Conservation (phyloP, 2,797 vertebrate species). For the Lutra lutra region DNA sequence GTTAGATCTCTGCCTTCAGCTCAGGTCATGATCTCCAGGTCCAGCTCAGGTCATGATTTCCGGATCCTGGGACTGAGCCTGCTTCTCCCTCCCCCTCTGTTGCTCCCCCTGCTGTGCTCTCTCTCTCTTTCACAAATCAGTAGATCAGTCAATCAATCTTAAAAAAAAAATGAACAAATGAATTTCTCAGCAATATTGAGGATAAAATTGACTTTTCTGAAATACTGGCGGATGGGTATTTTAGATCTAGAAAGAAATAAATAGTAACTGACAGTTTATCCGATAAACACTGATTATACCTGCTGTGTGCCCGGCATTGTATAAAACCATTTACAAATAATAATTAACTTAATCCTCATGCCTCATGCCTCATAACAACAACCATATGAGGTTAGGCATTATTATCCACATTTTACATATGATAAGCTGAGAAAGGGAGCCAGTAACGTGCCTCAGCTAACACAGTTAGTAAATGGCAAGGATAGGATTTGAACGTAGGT, state of each 20-base stretch:
- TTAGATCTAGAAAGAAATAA: not conserved
- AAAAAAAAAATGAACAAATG: not conserved
- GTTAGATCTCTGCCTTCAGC: not conserved
- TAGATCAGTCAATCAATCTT: not conserved
- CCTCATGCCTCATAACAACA: not conserved
- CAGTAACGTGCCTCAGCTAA: not conserved
- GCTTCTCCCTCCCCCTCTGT: too few relatives aligned
- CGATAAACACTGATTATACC: not conserved
- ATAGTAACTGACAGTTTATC: not conserved
- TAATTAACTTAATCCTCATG: not conserved
- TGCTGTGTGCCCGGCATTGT: not conserved
- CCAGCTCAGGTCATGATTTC: not conserved
- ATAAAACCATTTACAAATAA: not conserved
- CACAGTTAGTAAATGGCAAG: not conserved
- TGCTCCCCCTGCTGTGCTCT: not conserved
- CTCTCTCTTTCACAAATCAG: too few relatives aligned
- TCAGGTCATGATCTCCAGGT: not conserved
- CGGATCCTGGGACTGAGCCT: not conserved
- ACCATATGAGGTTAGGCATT: not conserved
- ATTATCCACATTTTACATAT: not conserved
- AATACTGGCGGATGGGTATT: constrained; percentile 18
- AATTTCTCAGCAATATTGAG: not conserved
- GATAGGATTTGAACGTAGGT: not conserved
- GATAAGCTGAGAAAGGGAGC: not conserved
- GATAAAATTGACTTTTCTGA: not conserved